Evolutionary conservation across 2,888 invertebrate species (phyloP).

Genomic region (Hypomecis punctinalis): DNA sequence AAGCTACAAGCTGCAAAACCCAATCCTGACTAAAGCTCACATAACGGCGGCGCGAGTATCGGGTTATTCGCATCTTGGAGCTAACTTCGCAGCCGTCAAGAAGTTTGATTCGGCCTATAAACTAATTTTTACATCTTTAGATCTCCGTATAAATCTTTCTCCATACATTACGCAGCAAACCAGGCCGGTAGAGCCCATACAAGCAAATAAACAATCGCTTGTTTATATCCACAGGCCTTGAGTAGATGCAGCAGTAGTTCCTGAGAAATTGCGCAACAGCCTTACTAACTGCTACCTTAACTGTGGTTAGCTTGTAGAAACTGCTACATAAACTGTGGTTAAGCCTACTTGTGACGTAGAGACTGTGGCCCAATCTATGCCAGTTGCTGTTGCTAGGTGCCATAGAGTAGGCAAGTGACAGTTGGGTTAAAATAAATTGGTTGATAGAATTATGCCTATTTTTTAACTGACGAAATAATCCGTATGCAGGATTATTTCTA

Average conservation of each 20-base stretch:
- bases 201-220: slow-evolving; percentile 55
- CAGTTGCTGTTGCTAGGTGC: slow-evolving; percentile 69
- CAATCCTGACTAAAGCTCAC: no score
- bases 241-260: slow-evolving; percentile 36
- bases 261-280: slow-evolving; percentile 66
- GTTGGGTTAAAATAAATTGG: not conserved
- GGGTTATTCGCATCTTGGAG: no score
- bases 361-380: slow-evolving; percentile 29
- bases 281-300: slow-evolving; percentile 38
- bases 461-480: no score
- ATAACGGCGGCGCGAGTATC: no score
- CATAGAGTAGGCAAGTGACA: slow-evolving; percentile 49
- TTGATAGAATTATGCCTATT: no score
- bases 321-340: not conserved
- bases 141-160: no score
- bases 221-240: slow-evolving; percentile 67
- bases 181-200: not conserved
- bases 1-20: no score
- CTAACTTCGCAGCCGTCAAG: no score
- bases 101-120: no score
- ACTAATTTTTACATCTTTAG: no score
- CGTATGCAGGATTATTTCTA: no score
- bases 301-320: not conserved
- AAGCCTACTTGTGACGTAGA: slow-evolving; percentile 7
- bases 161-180: not conserved